Evolutionary conservation across 2,113 vertebrate genomes (phyloP).

Genomic region (Thalassarche chlororhynchos): DNA sequence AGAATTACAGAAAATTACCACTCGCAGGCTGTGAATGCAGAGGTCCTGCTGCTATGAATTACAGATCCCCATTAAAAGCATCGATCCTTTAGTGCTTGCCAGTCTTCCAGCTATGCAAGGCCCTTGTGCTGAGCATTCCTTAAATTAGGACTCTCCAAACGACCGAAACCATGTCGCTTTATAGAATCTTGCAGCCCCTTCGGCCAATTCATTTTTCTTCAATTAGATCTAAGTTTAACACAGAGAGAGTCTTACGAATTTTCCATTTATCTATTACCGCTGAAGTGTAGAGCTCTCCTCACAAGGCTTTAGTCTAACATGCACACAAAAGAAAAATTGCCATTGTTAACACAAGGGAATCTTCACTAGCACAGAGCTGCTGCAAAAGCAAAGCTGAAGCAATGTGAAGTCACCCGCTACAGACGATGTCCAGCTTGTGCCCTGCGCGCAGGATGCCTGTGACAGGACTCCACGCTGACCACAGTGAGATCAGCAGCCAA

Average conservation of each 20-base stretch:
- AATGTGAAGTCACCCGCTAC: neutral
- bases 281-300: neutral
- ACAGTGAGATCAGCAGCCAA: neutral
- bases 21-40: neutral
- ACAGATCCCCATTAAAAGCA: neutral
- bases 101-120: neutral
- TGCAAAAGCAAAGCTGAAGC: neutral
- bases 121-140: neutral
- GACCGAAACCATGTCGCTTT: fast-evolving
- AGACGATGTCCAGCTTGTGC: neutral
- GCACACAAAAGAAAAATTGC: too few relatives aligned
- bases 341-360: neutral
- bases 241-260: neutral
- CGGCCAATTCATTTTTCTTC: neutral
- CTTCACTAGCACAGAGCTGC: neutral
- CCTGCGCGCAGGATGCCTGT: neutral
- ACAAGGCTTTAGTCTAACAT: neutral
- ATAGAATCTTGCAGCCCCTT: neutral
- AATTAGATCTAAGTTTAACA: neutral
- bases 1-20: neutral
- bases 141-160: neutral
- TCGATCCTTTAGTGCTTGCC: neutral
- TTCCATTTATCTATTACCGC: neutral
- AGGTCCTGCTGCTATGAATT: neutral
- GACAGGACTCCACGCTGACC: neutral